Base-by-base conservation (phyloP, 2,113 vertebrate genomes). In the Thamnaconus septentrionalis region DNA sequence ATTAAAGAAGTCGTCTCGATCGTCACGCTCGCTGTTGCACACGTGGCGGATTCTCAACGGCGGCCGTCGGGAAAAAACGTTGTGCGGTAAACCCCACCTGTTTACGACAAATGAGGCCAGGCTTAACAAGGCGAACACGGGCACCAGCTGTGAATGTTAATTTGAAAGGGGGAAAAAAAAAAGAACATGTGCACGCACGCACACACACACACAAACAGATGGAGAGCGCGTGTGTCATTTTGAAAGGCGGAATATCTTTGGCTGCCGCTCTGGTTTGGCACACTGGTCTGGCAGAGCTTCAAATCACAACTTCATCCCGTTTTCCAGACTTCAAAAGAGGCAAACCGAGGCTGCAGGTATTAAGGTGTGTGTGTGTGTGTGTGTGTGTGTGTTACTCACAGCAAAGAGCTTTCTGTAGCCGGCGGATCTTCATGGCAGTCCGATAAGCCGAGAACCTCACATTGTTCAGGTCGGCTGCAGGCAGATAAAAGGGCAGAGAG, bases 381-480 rank as follows among this genome's bases (percentile, higher is more conserved):
- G 61, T 47, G 65, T n/a, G 48, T 3, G 43, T 66, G 7, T 31
- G 18, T 67, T 61, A 97, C 97, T 97, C 86, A 99, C 97, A 91
- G 80, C 97, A 97, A 3, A 99, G 87, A 0, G 96, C 94, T 75
- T 99, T 99, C 80, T 99, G 97, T 42, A 99, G 92, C 51, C 96
- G 90, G 58, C 97, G 95, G 78, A 98, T 98, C 90, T 99, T 99
- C 94, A 99, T 98, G 59, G 96, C 96, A 0, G 96, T 99, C 62
- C 97, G 93, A 87, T 99, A 99, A 43, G 97, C 97, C 6, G 97
- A 99, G 92, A 98, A 99, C 62, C 97, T 94, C 39, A 99, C 96
- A 0, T 97, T 98, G 91, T 99, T 98, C 79, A 99, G 82, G 85
- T 99, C 97, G 54, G 93, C 97, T 99, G 11, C 55, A 59, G 49